phyloP scores from a whole-genome alignment of 2,797 vertebrate genomes.

The Bufotes viridis region DNA sequence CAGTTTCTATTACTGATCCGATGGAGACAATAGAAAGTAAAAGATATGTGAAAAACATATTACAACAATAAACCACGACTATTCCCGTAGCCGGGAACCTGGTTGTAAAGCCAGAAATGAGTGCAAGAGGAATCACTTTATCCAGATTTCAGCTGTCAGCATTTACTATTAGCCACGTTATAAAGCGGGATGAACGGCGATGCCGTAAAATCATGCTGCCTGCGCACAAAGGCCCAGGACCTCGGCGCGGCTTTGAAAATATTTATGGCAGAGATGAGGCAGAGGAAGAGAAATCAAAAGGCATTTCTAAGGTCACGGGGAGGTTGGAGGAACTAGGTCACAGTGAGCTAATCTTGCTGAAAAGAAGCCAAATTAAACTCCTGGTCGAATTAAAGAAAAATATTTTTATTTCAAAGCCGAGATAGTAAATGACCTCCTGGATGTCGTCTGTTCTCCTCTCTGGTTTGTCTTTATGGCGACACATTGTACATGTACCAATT shows the following conservation, averaged over 20 bases:
- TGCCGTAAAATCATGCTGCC: conserved; percentile 68
- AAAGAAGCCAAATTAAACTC: conserved; percentile 54
- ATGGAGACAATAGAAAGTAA: conserved; percentile 31
- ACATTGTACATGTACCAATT: neutral
- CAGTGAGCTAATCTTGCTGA: conserved; percentile 73
- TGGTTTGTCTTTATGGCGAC: neutral
- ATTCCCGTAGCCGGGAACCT: conserved; percentile 40
- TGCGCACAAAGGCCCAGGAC: conserved; percentile 70
- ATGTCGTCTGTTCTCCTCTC: conserved; percentile 25
- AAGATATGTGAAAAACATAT: conserved; percentile 46
- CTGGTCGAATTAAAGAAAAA: conserved; percentile 50
- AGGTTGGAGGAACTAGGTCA: conserved; percentile 75
- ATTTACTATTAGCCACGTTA: conserved; percentile 69
- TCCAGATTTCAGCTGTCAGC: conserved; percentile 64
- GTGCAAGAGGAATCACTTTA: conserved; percentile 59
- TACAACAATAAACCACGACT: conserved; percentile 42
- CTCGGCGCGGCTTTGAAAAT: conserved; percentile 64
- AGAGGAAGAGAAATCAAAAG: conserved; percentile 65
- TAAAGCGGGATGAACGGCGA: conserved; percentile 66
- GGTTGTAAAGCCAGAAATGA: conserved; percentile 31
- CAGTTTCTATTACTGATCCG: conserved; percentile 35
- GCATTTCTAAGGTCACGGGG: conserved; percentile 68
- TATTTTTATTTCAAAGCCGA: conserved; percentile 49
- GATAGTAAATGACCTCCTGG: conserved; percentile 1
- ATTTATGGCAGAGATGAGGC: conserved; percentile 68